phyloP scores from a whole-genome alignment of 1,140 invertebrate species.

The Panagrolaimus sp. region DNA sequence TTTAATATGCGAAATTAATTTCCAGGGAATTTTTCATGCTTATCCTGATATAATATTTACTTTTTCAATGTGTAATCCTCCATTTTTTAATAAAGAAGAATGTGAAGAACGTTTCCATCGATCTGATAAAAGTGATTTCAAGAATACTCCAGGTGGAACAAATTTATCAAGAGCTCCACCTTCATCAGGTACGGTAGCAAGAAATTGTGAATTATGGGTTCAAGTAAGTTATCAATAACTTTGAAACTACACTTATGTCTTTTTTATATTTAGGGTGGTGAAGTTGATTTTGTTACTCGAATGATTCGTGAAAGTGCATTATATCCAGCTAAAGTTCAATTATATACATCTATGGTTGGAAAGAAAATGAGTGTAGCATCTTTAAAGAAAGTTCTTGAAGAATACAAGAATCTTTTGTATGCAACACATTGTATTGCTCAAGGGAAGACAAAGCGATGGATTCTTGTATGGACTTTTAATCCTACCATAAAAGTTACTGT shows the following conservation, averaged over 20 bases:
- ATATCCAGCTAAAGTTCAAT: conserved; percentile 18
- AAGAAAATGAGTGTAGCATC: conserved; percentile 11
- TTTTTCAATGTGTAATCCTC: conserved; percentile 92
- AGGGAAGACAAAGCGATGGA: conserved; percentile 19
- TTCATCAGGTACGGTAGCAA: conserved; percentile 11
- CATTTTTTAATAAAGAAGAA: conserved; percentile 74
- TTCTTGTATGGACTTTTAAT: conserved; percentile 21
- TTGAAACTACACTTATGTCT: conserved; percentile 19
- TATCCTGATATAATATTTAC: conserved; percentile 62
- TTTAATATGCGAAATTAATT: no score
- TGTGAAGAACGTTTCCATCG: conserved; percentile 60
- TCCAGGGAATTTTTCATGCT: conserved; percentile 22
- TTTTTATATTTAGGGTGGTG: neutral
- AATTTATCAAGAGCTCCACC: neutral
- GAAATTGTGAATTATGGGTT: conserved; percentile 24
- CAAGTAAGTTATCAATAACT: neutral
- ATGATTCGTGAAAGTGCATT: neutral
- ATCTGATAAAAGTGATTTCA: conserved; percentile 13
- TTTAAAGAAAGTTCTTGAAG: neutral
- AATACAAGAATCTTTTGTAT: neutral
- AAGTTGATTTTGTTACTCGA: neutral
- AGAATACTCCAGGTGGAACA: neutral
- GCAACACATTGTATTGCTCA: neutral
- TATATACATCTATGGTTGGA: conserved; percentile 21
- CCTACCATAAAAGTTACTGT: neutral